phyloP scores from a whole-genome alignment of 2,113 vertebrate species.

The Nerophis lumbriciformis region DNA sequence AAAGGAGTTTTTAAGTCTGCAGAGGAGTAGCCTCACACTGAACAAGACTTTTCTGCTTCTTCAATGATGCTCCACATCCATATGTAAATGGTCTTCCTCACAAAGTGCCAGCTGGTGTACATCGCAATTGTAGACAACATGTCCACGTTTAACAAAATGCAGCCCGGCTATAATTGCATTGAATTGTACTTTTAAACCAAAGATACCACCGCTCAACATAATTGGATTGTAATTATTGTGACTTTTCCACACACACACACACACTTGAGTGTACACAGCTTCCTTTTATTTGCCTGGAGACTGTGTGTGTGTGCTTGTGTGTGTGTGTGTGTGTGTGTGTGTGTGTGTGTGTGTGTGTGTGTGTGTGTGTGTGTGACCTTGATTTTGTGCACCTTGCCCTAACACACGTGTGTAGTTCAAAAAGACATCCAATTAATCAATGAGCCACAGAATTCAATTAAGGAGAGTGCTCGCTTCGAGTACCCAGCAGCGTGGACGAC shows the following conservation, averaged over 20 bases:
- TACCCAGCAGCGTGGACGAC: conserved; percentile 14
- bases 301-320: conserved; percentile 12
- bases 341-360: conserved; percentile 1
- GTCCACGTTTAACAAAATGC: background rate
- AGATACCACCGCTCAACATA: background rate
- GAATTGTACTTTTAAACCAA: background rate
- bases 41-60: too few relatives aligned
- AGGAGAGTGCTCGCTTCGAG: conserved; percentile 56
- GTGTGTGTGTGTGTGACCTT: conserved; percentile 23
- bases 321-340: background rate
- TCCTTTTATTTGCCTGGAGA: conserved; percentile 25
- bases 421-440: conserved; percentile 64
- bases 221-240: conserved; percentile 5
- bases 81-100: background rate
- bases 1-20: too few relatives aligned
- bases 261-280: conserved; percentile 1
- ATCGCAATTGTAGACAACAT: conserved; percentile 2
- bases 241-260: conserved; percentile 6
- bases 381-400: conserved; percentile 9
- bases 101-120: background rate
- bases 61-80: too few relatives aligned
- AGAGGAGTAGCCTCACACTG: too few relatives aligned
- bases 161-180: background rate
- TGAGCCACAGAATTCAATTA: conserved; percentile 64
- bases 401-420: conserved; percentile 22